Percentiles rank a stretch among this genome's conserved stretches.
phyloP scores from a whole-genome alignment of 2,797 vertebrate genomes.

The Crocodylus rhombifer region DNA sequence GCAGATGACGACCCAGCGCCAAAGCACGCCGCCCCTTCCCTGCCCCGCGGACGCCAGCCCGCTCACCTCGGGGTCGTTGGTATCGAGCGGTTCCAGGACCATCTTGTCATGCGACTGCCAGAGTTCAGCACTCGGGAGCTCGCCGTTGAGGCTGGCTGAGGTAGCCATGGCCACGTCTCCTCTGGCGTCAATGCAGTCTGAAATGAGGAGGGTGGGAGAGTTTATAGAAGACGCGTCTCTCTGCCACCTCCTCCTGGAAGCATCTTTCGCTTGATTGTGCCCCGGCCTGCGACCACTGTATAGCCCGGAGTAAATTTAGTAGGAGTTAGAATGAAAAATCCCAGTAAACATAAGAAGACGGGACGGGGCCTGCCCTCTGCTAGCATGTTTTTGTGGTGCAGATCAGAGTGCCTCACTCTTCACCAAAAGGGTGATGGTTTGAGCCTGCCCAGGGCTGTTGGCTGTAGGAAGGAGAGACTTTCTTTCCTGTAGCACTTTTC shows the following conservation, averaged over 20 bases:
- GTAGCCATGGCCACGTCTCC: constrained; percentile 79
- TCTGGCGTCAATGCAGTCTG: constrained; percentile 6
- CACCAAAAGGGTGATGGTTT: too few species aligned
- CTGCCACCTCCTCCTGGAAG: accelerated
- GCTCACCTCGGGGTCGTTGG: constrained; percentile 90
- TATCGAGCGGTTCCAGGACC: constrained; percentile 89
- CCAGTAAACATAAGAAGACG: not conserved
- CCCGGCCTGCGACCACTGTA: not conserved
- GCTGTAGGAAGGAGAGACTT: too few species aligned
- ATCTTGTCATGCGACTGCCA: constrained; percentile 92
- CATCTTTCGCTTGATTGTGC: not conserved
- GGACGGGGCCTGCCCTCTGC: not conserved
- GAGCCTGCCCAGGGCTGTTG: too few species aligned
- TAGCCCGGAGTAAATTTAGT: not conserved
- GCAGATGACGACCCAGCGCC: not conserved
- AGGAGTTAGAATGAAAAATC: not conserved
- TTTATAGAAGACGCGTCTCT: not conserved
- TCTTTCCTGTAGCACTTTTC: too few species aligned
- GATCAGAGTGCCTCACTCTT: too few species aligned
- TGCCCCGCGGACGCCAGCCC: not conserved
- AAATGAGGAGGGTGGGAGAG: not conserved
- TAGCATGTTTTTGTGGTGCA: too few species aligned
- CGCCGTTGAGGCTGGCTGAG: not conserved
- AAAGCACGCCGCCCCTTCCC: not conserved
- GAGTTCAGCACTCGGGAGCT: constrained; percentile 69